Conservation (phyloP, 2,113 vertebrate species). For the Crotalus viridis region DNA sequence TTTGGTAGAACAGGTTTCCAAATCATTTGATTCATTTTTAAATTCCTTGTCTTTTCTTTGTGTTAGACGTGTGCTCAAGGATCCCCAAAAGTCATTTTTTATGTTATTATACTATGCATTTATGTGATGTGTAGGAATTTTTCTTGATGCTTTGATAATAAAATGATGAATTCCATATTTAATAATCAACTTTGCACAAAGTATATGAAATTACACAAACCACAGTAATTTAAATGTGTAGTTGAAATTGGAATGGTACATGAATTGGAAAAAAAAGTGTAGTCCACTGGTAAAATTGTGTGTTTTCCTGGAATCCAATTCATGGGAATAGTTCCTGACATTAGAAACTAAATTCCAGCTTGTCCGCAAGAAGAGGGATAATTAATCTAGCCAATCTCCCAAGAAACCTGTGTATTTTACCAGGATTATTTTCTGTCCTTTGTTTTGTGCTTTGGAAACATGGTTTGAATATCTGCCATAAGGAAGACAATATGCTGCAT, state of each 20-base stretch:
- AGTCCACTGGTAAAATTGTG: neutral
- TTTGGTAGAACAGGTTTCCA: constrained; percentile 46
- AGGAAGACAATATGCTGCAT: neutral
- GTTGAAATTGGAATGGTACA: neutral
- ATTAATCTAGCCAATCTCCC: neutral
- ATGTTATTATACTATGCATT: rapidly evolving
- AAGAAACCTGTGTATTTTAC: neutral
- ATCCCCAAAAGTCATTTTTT: constrained; percentile 38
- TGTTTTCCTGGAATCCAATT: neutral
- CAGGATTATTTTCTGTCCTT: neutral
- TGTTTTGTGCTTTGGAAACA: neutral
- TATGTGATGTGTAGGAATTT: rapidly evolving
- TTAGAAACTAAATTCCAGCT: neutral
- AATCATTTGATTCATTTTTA: neutral
- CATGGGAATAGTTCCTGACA: neutral
- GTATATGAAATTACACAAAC: too few relatives aligned
- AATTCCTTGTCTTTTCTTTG: rapidly evolving
- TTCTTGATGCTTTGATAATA: neutral
- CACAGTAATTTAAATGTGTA: too few relatives aligned
- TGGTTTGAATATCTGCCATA: neutral
- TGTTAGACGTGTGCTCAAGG: neutral
- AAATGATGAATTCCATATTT: rapidly evolving
- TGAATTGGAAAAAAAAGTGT: neutral
- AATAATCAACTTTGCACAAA: neutral
- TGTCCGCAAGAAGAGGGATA: too few relatives aligned